phyloP scores from a whole-genome alignment of 2,888 invertebrate species.

The Exocentrus adspersus region DNA sequence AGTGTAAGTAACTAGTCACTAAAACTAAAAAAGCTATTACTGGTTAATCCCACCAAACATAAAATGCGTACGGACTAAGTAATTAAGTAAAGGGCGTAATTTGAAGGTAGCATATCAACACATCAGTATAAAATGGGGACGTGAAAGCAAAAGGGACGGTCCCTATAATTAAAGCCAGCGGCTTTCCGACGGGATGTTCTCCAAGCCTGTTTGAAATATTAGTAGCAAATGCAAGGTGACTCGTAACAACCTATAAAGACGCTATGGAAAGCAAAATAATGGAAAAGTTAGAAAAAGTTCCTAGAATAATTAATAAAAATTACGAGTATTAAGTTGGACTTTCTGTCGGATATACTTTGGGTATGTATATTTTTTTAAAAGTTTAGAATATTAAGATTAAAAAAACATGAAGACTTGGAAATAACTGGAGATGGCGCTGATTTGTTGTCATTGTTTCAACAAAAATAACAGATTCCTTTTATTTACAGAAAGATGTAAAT shows the following conservation, averaged over 20 bases:
- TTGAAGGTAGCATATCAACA: constrained; percentile 41
- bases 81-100: constrained; percentile 41
- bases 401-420: too few relatives aligned
- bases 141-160: constrained; percentile 36
- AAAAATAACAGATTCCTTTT: too few relatives aligned
- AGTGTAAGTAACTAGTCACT: too few relatives aligned
- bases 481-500: too few relatives aligned
- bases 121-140: constrained; percentile 36
- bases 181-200: constrained; percentile 33
- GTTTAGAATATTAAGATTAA: too few relatives aligned
- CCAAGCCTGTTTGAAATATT: constrained; percentile 42
- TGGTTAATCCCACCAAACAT: background rate
- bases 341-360: background rate
- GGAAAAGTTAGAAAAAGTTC: background rate
- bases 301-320: background rate
- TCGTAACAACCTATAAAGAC: constrained; percentile 27
- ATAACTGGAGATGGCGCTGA: too few relatives aligned
- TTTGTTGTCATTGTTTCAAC: too few relatives aligned
- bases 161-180: constrained; percentile 42
- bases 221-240: constrained; percentile 41
- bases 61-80: constrained; percentile 38
- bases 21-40: too few relatives aligned
- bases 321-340: background rate
- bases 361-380: too few relatives aligned
- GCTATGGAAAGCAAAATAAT: background rate